A percentile compares a stretch with the other conserved stretches of the same genome.
Conservation (phyloP, 2,113 vertebrate genomes). For the Monopterus albus region DNA sequence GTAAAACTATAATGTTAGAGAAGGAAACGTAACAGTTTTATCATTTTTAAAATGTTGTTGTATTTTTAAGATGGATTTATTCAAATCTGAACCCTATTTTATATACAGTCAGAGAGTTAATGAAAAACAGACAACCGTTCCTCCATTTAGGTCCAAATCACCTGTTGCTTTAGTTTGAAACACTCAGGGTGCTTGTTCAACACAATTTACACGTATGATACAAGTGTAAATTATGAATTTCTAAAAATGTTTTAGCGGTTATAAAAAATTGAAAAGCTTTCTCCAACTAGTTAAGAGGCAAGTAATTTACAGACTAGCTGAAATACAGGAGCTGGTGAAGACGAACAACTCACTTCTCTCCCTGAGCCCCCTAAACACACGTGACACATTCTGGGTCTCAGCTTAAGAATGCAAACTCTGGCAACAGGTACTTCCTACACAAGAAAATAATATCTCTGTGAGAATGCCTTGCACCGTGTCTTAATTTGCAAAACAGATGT, state of each 20-base stretch:
- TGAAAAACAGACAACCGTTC: not conserved
- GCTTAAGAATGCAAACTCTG: conserved; percentile 44
- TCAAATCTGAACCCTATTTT: not conserved
- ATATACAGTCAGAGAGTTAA: too few relatives aligned
- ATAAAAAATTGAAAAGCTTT: too few relatives aligned
- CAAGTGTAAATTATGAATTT: not conserved
- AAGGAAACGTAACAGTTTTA: conserved; percentile 1
- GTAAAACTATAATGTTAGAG: conserved; percentile 5
- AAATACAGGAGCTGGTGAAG: not conserved
- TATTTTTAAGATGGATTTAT: not conserved
- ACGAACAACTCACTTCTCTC: not conserved
- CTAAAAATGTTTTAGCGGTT: not conserved
- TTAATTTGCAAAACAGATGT: conserved; percentile 79
- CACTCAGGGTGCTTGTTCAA: too few relatives aligned
- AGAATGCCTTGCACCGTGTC: conserved; percentile 50
- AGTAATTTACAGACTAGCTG: not conserved
- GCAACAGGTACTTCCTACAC: conserved; percentile 51
- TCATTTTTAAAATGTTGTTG: not conserved
- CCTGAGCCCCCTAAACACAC: not conserved
- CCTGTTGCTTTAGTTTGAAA: not conserved
- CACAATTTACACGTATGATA: too few relatives aligned
- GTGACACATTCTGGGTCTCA: conserved; percentile 30
- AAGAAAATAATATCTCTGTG: conserved; percentile 74
- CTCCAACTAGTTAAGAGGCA: not conserved
- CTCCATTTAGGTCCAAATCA: not conserved